Conservation (phyloP, 2,113 vertebrate species). For the Oncorhynchus nerka region DNA sequence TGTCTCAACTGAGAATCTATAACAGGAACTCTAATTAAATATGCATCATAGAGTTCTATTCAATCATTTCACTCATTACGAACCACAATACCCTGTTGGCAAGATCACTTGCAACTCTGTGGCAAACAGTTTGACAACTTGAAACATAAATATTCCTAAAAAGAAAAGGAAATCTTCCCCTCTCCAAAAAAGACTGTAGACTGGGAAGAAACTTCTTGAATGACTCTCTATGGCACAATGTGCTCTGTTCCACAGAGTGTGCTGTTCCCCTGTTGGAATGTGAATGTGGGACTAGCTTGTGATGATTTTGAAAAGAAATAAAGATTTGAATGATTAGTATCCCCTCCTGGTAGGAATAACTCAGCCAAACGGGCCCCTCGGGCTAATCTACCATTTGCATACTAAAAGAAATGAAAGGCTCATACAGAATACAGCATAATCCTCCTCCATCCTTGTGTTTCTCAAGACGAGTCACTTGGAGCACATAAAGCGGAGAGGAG, state of each 20-base stretch:
- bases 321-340: conserved; percentile 45
- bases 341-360: conserved; percentile 53
- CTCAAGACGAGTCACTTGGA: conserved; percentile 55
- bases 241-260: neutral
- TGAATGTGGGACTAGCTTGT: neutral
- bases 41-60: conserved; percentile 4
- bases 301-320: conserved; percentile 29
- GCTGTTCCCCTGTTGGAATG: neutral
- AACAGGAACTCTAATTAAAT: conserved; percentile 37
- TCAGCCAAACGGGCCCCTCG: conserved; percentile 50
- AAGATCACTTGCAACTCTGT: neutral
- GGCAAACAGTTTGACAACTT: neutral
- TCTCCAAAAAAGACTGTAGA: too few species aligned
- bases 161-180: neutral
- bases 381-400: conserved; percentile 75
- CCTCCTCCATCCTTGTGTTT: conserved; percentile 63
- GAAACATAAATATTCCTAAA: neutral
- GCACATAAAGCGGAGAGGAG: conserved; percentile 34
- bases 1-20: conserved; percentile 21
- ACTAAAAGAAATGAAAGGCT: conserved; percentile 66
- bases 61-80: conserved; percentile 21
- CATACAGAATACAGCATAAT: conserved; percentile 55
- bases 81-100: neutral
- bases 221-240: too few species aligned
- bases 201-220: neutral